These are phyloP conservation scores for Teleopsis dalmanni DNA, from an alignment of 1,140 invertebrate species.

Conservation along the genomic window DNA sequence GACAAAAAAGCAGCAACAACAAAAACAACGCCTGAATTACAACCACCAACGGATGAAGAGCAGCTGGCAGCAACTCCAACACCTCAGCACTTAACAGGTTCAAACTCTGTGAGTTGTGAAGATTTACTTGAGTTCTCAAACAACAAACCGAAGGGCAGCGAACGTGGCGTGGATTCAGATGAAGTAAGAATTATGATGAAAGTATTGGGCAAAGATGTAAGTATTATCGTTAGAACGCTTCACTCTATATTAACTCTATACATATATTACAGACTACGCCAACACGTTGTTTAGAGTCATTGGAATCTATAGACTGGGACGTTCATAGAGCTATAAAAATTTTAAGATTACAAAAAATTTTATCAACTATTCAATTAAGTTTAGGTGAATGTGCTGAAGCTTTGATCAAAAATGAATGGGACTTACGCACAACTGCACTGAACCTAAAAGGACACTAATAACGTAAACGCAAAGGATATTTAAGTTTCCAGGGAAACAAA, in stretches of 20 bases:
- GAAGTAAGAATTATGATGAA: constrained; percentile 88
- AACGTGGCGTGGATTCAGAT: constrained; percentile 75
- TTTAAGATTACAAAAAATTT: constrained; percentile 61
- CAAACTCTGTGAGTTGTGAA: constrained; percentile 83
- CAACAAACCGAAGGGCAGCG: constrained; percentile 71
- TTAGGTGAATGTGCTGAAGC: constrained; percentile 43
- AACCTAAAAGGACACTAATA: too few relatives aligned
- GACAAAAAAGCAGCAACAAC: neutral
- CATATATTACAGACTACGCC: constrained; percentile 56
- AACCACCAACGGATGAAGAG: constrained; percentile 28
- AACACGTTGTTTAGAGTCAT: constrained; percentile 68
- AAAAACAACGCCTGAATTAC: neutral
- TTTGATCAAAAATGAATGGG: constrained; percentile 45
- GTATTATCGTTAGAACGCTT: constrained; percentile 14
- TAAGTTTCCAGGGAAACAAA: too few relatives aligned
- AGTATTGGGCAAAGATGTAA: constrained; percentile 74
- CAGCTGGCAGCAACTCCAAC: constrained; percentile 35
- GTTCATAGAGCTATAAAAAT: constrained; percentile 84
- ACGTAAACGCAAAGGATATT: too few relatives aligned
- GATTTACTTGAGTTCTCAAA: constrained; percentile 86
- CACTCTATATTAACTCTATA: constrained; percentile 5
- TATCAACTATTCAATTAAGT: constrained; percentile 44
- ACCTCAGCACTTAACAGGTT: constrained; percentile 36
- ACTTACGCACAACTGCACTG: constrained; percentile 36
- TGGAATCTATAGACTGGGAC: constrained; percentile 82